phyloP scores from a whole-genome alignment of 2,888 invertebrate species.

The Xanthostigma xanthostigma region DNA sequence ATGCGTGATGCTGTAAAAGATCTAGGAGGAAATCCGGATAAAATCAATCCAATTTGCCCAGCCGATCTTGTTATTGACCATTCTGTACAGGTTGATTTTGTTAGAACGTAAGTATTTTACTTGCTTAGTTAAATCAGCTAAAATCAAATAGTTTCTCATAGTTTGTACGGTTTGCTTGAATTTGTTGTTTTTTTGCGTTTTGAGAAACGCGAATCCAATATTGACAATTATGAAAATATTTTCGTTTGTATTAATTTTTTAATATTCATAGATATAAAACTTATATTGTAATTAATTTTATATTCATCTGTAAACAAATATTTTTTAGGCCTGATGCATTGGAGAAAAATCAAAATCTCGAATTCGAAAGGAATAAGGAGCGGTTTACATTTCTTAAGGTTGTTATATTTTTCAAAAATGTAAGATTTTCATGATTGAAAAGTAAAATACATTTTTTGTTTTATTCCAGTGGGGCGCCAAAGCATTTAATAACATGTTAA shows the following conservation, averaged over 20 bases:
- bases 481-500: slow-evolving; percentile 89
- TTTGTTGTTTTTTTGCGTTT: too few species aligned
- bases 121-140: background rate
- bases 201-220: too few species aligned
- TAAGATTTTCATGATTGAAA: slow-evolving; percentile 4
- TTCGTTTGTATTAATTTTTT: too few species aligned
- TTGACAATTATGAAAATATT: too few species aligned
- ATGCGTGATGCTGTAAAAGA: slow-evolving; percentile 90
- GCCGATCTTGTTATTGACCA: slow-evolving; percentile 98
- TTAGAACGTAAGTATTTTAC: slow-evolving; percentile 40
- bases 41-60: slow-evolving; percentile 94
- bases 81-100: slow-evolving; percentile 93
- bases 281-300: background rate
- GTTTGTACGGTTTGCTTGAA: too few species aligned
- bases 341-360: slow-evolving; percentile 82
- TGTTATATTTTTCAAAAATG: slow-evolving; percentile 8
- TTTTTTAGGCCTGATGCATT: slow-evolving; percentile 66
- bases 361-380: slow-evolving; percentile 91
- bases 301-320: slow-evolving; percentile 1
- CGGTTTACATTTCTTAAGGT: slow-evolving; percentile 93
- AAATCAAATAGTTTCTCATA: background rate
- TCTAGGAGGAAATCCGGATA: slow-evolving; percentile 76
- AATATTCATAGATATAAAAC: too few species aligned
- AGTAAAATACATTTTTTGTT: slow-evolving; percentile 10
- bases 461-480: slow-evolving; percentile 82